Evolutionary conservation across 92 coral and sea anemone genomes (phyloP), one percentile per base, ranked within the genome.

Genomic region (Micromussa lordhowensis): DNA sequence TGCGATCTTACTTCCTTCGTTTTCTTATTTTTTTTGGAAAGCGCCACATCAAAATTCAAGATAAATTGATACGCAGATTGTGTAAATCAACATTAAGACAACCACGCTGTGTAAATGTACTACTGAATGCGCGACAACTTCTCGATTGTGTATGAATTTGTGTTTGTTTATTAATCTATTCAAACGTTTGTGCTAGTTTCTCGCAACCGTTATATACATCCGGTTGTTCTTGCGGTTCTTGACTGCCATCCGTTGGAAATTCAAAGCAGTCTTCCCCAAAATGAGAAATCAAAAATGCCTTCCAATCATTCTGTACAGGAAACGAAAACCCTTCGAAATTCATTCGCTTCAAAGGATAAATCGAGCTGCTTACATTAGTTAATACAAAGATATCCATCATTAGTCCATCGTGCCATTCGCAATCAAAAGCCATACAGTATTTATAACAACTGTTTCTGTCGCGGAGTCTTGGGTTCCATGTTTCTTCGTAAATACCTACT

Each of bases 281-380:
- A 49, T 80, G 48, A 13, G 51, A 57, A 35, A 68, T 73, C 38
- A 95, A 79, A 11, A 68, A 83, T 36, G 77, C 68, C 82, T 78
- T 70, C 96, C 98, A 95, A 59, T 89, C 86, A 48, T 87, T 91
- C 16, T 92, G 98, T 3, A 95, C 92, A 24, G 90, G 78, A 21
- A 95, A 92, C 38, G 78, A 80, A 89, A 95, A 91, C 19, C 98
- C 96, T 82, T 95, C 98, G 74, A 93, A 95, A 32, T 77, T 82
- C 78, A 93, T 85, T 54, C 83, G 87, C 75, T 80, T 91, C 16
- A 93, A 63, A 4, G 98, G 98, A 8, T 75, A 70, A 18, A 85
- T 61, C 9, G 85, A 72, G 13, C 44, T 40, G 26, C 77, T 71
- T 12, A 75, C 36, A 6, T 18, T 22, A 29, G 78, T 44, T 16